Evolutionary conservation across 2,888 invertebrate genomes (phyloP).

Genomic region (Dorcus parallelipipedus): DNA sequence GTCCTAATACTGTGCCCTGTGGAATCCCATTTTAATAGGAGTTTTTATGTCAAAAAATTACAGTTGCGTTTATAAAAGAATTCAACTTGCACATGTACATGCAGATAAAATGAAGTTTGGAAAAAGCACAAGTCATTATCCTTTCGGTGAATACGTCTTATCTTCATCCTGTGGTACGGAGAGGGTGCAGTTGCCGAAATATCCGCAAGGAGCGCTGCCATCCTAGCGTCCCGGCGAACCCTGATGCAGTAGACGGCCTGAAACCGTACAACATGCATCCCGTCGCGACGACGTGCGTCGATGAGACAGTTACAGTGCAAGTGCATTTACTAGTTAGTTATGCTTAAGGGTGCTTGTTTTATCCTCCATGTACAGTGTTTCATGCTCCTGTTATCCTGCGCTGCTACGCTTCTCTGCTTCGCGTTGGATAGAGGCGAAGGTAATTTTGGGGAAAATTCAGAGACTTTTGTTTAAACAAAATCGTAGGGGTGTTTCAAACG

Average conservation of each 20-base stretch:
- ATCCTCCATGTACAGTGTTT: constrained; percentile 18
- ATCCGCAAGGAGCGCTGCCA: constrained; percentile 45
- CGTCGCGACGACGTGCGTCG: constrained; percentile 36
- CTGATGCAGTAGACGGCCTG: constrained; percentile 48
- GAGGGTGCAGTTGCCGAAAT: constrained; percentile 26
- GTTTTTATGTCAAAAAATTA: too few species aligned
- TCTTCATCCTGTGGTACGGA: constrained; percentile 1
- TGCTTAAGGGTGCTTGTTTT: constrained; percentile 30
- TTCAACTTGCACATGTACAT: too few species aligned
- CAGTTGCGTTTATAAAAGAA: too few species aligned
- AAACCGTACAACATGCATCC: constrained; percentile 39
- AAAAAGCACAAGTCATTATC: constrained; percentile 1
- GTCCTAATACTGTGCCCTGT: too few species aligned
- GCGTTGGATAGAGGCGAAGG: constrained; percentile 23
- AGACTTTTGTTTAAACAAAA: too few species aligned
- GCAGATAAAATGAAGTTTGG: not conserved
- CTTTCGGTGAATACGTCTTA: not conserved
- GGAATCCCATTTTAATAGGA: too few species aligned
- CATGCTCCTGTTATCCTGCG: constrained; percentile 18
- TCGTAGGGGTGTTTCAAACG: too few species aligned
- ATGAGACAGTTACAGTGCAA: constrained; percentile 29
- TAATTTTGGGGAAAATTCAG: constrained; percentile 1
- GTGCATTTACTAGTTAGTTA: constrained; percentile 32
- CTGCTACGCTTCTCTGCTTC: constrained; percentile 20
- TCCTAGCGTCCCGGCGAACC: constrained; percentile 45